Conservation (phyloP, 1,140 invertebrate species). For the Drosophila pseudoananassae region DNA sequence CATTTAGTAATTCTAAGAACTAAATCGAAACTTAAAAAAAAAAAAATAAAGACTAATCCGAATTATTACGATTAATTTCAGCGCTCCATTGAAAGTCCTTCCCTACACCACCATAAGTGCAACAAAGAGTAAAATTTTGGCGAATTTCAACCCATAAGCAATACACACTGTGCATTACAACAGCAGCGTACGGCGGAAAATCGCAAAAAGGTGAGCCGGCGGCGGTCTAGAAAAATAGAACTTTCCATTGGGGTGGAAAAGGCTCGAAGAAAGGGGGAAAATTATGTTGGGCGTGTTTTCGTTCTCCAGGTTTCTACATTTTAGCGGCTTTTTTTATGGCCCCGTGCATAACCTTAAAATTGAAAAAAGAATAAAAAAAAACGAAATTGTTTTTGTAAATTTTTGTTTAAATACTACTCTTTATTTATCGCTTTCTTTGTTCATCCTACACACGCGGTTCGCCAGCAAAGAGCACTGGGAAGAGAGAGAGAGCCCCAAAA, state of each 20-base stretch:
- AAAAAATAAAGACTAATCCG: background rate
- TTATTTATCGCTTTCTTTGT: constrained; percentile 66
- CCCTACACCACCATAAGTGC: constrained; percentile 15
- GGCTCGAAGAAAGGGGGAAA: background rate
- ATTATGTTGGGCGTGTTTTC: constrained; percentile 21
- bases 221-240: constrained; percentile 37
- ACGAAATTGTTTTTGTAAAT: constrained; percentile 67
- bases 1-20: constrained; percentile 18
- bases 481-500: constrained; percentile 13
- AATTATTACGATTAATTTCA: constrained; percentile 23
- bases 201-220: constrained; percentile 36
- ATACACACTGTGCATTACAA: constrained; percentile 44
- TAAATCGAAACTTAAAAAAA: background rate
- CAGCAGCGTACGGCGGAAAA: constrained; percentile 22
- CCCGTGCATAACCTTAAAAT: constrained; percentile 66
- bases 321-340: constrained; percentile 62
- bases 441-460: constrained; percentile 69
- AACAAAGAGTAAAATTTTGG: constrained; percentile 19
- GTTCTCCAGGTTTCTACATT: constrained; percentile 23
- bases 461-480: constrained; percentile 16
- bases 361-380: constrained; percentile 24
- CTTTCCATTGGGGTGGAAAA: constrained; percentile 36
- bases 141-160: constrained; percentile 37
- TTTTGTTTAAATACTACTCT: constrained; percentile 67
- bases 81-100: constrained; percentile 29